Conservation (phyloP, 2,113 vertebrate species). For the Halcyon malimbica region DNA sequence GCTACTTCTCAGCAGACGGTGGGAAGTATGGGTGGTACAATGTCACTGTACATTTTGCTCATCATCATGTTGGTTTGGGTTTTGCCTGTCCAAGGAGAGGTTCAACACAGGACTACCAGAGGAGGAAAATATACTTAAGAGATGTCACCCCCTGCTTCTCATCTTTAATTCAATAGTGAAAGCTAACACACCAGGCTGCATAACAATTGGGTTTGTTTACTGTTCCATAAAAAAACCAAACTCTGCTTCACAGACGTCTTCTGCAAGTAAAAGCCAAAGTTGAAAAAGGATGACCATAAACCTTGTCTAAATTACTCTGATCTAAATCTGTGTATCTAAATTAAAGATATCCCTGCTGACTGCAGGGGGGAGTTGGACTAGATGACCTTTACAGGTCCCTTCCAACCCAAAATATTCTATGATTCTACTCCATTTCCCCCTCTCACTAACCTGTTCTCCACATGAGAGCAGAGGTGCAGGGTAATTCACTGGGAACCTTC, state of each 20-base stretch:
- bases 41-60: not conserved
- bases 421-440: not conserved
- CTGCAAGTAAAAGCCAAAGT: not conserved
- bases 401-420: not conserved
- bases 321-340: not conserved
- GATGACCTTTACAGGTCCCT: not conserved
- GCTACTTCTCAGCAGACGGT: not conserved
- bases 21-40: not conserved
- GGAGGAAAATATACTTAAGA: not conserved
- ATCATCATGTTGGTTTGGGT: not conserved
- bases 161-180: not conserved
- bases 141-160: not conserved
- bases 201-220: not conserved
- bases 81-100: not conserved
- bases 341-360: not conserved
- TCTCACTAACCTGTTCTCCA: not conserved
- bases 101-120: not conserved
- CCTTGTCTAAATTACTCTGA: not conserved
- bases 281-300: not conserved
- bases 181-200: not conserved
- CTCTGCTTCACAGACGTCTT: not conserved
- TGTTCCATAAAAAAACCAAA: not conserved
- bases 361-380: not conserved
- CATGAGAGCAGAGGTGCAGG: not conserved
- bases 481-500: not conserved